phyloP scores from a whole-genome alignment of 1,140 invertebrate species.

The Aphaenogaster ashmeadi region DNA sequence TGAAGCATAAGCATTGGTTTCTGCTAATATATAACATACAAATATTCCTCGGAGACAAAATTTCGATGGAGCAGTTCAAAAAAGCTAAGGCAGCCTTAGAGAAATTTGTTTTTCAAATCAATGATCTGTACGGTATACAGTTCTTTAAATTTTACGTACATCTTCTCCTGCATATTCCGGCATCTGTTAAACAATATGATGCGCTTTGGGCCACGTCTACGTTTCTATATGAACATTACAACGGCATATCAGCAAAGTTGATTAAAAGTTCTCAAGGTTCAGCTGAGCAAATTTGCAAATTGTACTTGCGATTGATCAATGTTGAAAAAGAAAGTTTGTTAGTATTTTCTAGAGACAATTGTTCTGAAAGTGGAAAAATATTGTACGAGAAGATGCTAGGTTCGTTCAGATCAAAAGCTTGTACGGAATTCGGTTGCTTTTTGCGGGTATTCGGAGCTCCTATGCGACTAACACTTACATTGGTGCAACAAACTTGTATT shows the following conservation, averaged over 20 bases:
- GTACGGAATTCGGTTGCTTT: too few species aligned
- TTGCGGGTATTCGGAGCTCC: too few species aligned
- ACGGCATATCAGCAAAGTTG: background rate
- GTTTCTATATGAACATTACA: constrained; percentile 12
- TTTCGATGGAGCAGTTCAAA: background rate
- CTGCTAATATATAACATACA: background rate
- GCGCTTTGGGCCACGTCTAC: background rate
- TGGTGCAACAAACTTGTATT: too few species aligned
- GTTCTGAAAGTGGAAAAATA: too few species aligned
- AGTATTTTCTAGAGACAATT: too few species aligned
- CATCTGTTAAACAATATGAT: background rate
- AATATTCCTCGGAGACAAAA: background rate
- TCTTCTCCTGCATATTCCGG: background rate
- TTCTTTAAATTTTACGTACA: background rate
- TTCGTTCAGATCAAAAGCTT: too few species aligned
- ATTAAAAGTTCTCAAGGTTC: background rate
- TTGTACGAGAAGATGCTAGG: too few species aligned
- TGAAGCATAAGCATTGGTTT: background rate
- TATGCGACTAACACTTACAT: too few species aligned
- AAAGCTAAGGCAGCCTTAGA: too few species aligned
- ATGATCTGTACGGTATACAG: background rate
- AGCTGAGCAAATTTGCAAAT: constrained; percentile 10
- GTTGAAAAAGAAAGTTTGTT: too few species aligned
- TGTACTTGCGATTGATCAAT: background rate
- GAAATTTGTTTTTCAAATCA: background rate